Conservation (phyloP, 2,888 invertebrate genomes). For the Sicus ferrugineus region DNA sequence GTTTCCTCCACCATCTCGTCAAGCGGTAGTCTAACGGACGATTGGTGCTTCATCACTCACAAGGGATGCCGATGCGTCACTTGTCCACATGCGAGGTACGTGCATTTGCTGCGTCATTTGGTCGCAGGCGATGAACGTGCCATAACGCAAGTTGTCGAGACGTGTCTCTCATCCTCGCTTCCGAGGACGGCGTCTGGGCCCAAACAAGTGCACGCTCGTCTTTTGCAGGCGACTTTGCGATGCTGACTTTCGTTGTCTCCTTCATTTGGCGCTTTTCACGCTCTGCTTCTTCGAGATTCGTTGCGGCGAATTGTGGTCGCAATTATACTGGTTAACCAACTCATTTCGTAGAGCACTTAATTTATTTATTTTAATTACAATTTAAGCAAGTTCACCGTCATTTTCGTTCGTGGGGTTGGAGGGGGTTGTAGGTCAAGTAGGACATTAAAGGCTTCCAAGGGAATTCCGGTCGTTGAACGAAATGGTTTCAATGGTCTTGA, state of each 20-base stretch:
- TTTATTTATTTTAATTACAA: slow-evolving; percentile 27
- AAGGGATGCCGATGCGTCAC: too few species aligned
- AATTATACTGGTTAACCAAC: slow-evolving; percentile 25
- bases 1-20: neutral
- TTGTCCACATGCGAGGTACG: too few species aligned
- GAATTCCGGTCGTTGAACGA: too few species aligned
- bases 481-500: too few species aligned
- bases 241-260: neutral
- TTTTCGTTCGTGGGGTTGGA: neutral
- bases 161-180: neutral
- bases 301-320: slow-evolving; percentile 6
- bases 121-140: slow-evolving; percentile 9
- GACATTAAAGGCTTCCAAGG: neutral
- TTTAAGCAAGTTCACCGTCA: slow-evolving; percentile 9
- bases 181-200: too few species aligned
- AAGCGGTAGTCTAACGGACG: neutral
- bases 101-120: slow-evolving; percentile 9
- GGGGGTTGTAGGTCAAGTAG: neutral
- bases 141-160: slow-evolving; percentile 7
- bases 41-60: slow-evolving; percentile 11
- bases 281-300: slow-evolving; percentile 4
- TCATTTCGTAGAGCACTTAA: slow-evolving; percentile 14
- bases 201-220: too few species aligned
- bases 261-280: neutral
- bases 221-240: too few species aligned